phyloP scores from a whole-genome alignment of 2,113 vertebrate genomes.

The Athene cunicularia region DNA sequence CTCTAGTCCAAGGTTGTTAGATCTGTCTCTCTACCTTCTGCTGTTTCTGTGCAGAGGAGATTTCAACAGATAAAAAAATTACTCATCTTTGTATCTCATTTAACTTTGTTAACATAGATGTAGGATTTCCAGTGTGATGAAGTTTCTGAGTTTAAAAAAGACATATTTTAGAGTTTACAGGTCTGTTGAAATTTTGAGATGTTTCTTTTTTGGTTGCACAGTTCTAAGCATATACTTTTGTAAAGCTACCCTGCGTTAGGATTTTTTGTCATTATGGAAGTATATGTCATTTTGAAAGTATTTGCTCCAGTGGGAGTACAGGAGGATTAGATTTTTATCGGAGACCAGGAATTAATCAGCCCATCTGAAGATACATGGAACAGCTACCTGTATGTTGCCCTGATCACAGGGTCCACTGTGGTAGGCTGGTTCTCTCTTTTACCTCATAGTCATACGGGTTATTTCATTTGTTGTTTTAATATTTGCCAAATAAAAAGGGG shows the following conservation, averaged over 20 bases:
- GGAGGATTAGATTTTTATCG: neutral
- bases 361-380: neutral
- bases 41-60: neutral
- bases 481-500: neutral
- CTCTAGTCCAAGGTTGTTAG: neutral
- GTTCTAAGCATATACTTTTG: neutral
- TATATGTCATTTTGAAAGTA: neutral
- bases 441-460: neutral
- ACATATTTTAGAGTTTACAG: neutral
- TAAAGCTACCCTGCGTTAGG: neutral
- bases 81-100: constrained; percentile 9
- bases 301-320: neutral
- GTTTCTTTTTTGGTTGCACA: neutral
- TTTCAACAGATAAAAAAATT: neutral
- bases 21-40: neutral
- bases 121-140: constrained; percentile 21
- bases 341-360: neutral
- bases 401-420: neutral
- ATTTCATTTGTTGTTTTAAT: neutral
- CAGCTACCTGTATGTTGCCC: neutral
- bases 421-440: neutral
- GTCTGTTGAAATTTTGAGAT: neutral
- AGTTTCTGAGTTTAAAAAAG: constrained; percentile 13
- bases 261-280: neutral
- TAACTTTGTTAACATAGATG: neutral